phyloP scores from a whole-genome alignment of 2,797 vertebrate species.

The Amniataba percoides region DNA sequence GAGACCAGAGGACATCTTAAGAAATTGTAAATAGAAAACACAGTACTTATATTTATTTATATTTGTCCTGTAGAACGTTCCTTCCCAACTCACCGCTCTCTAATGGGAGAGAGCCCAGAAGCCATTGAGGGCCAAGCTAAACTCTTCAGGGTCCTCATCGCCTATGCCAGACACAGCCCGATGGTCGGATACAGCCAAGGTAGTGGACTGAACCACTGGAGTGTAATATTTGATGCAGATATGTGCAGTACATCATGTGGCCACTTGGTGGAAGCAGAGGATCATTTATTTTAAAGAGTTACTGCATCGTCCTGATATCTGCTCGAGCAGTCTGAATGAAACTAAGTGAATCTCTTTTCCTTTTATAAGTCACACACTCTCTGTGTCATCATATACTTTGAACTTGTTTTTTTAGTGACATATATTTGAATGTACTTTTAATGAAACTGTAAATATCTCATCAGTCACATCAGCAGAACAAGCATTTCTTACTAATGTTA shows the following conservation, averaged over 20 bases:
- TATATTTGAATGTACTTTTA: neutral
- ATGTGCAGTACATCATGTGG: slow-evolving; percentile 31
- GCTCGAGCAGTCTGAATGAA: neutral
- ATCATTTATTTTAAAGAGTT: neutral
- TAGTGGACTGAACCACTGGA: slow-evolving; percentile 35
- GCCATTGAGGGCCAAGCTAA: slow-evolving; percentile 87
- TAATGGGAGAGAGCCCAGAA: slow-evolving; percentile 85
- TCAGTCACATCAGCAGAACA: neutral
- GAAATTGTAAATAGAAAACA: neutral
- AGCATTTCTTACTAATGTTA: neutral
- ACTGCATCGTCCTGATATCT: neutral
- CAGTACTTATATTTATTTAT: neutral
- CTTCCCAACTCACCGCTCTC: slow-evolving; percentile 84
- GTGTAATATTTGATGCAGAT: neutral
- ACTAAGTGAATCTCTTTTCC: neutral
- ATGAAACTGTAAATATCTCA: neutral
- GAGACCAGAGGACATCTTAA: neutral
- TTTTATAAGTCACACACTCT: neutral
- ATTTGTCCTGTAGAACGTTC: slow-evolving; percentile 76
- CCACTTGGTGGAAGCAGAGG: slow-evolving; percentile 68
- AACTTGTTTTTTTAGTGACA: neutral
- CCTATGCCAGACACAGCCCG: slow-evolving; percentile 81
- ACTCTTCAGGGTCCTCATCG: slow-evolving; percentile 85
- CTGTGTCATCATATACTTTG: neutral
- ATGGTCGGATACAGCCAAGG: slow-evolving; percentile 86